Conservation (phyloP, 1,140 invertebrate genomes). For the Leptinotarsa texana region DNA sequence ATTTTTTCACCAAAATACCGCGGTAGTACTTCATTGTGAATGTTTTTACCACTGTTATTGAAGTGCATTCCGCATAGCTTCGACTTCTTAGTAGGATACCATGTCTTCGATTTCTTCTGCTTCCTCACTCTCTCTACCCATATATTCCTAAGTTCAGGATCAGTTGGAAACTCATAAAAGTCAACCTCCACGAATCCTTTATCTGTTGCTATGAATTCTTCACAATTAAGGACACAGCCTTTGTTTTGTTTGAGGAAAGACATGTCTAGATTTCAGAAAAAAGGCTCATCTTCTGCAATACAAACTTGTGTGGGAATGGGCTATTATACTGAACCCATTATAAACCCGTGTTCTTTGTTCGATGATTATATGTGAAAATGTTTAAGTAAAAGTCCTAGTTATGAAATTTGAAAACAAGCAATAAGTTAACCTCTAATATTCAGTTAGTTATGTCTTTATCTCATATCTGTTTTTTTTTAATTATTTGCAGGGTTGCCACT, state of each 20-base stretch:
- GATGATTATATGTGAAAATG: no score
- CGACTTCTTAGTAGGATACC: background rate
- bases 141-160: background rate
- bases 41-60: background rate
- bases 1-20: background rate
- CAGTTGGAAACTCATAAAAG: background rate
- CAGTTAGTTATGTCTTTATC: no score
- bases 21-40: background rate
- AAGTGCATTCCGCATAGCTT: background rate
- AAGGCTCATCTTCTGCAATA: background rate
- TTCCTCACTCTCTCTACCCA: conserved; percentile 1
- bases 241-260: background rate
- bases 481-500: no score
- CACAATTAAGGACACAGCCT: conserved; percentile 2
- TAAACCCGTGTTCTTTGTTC: no score
- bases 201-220: background rate
- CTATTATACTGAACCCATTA: no score
- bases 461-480: no score
- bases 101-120: background rate
- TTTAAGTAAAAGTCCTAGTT: no score
- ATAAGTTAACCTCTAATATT: no score
- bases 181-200: background rate
- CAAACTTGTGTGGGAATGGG: no score
- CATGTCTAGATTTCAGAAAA: background rate
- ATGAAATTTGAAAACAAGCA: no score